Evolutionary conservation across 2,888 invertebrate genomes (phyloP).

Genomic region (Ernsta delagoae): DNA sequence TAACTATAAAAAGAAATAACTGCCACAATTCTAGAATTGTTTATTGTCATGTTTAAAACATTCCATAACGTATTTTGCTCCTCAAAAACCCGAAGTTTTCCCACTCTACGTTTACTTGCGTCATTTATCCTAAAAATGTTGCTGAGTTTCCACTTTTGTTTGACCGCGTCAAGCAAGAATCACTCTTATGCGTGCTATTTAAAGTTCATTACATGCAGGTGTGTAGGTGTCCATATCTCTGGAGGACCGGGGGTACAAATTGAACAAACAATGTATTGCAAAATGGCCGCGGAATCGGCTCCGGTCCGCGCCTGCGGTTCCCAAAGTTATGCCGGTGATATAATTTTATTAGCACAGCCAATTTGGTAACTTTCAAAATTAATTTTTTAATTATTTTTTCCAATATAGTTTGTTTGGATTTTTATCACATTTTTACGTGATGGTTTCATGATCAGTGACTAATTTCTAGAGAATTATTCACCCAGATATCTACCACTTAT

Average conservation of each 20-base stretch:
- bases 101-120: conserved; percentile 21
- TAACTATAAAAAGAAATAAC: no score
- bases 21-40: neutral
- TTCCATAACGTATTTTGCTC: neutral
- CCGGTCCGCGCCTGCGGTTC: conserved; percentile 43
- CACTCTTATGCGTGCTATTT: conserved; percentile 42
- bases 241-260: conserved; percentile 67
- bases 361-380: no score
- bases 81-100: conserved; percentile 13
- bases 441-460: no score
- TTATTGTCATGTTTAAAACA: neutral
- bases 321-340: conserved; percentile 49
- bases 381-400: no score
- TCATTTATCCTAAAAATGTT: conserved; percentile 25
- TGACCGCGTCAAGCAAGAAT: conserved; percentile 40
- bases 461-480: no score
- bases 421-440: no score
- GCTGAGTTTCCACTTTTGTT: conserved; percentile 14
- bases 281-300: conserved; percentile 68
- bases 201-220: conserved; percentile 43
- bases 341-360: no score
- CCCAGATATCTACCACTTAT: no score
- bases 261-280: conserved; percentile 81
- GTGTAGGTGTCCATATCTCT: conserved; percentile 56
- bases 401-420: no score